Evolutionary conservation across 2,888 invertebrate species (phyloP).

Genomic region (Anthrax anthrax): DNA sequence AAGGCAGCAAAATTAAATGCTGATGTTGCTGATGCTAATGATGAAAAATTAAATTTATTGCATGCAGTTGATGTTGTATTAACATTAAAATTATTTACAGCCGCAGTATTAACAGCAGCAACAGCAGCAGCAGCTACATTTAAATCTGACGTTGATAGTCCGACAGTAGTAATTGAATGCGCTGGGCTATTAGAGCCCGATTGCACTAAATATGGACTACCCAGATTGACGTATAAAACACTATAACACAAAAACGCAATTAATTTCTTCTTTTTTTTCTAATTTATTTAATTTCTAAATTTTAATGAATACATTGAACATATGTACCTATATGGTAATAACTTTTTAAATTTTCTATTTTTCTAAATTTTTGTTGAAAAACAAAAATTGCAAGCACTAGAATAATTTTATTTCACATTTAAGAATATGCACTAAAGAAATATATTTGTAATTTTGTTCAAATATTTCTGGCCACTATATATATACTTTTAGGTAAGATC

Average conservation of each 20-base stretch:
- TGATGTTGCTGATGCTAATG: conserved; percentile 27
- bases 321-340: no score
- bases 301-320: no score
- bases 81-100: conserved; percentile 1
- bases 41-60: conserved; percentile 15
- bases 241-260: background rate
- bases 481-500: no score
- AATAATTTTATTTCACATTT: no score
- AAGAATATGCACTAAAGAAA: no score
- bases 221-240: conserved; percentile 25
- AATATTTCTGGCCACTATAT: no score
- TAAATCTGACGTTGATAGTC: background rate
- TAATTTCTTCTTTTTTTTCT: background rate
- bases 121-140: background rate
- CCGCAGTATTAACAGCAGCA: no score
- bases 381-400: no score
- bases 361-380: no score
- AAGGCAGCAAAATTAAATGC: conserved; percentile 31
- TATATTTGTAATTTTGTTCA: no score
- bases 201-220: conserved; percentile 33
- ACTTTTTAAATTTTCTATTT: no score
- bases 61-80: no score
- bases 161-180: conserved; percentile 7
- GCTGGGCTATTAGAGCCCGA: conserved; percentile 31
- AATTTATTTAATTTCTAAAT: background rate